A percentile compares a stretch with the other conserved stretches of the same genome.
These are phyloP conservation scores for Pelodiscus sinensis DNA, from an alignment of 2,113 vertebrate genomes.

Conservation along the genomic window DNA sequence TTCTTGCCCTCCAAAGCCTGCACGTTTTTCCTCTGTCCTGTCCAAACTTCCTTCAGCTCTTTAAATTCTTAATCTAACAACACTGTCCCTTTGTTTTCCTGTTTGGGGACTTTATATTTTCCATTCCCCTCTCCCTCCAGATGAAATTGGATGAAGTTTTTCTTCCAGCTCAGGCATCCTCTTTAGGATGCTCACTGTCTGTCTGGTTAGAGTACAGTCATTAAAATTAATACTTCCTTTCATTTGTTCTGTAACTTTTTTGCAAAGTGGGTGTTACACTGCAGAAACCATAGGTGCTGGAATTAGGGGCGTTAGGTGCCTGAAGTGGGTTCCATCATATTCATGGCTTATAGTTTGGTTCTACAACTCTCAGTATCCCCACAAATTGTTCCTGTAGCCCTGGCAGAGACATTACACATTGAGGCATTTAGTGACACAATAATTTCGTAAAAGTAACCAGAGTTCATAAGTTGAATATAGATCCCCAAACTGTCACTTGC, in stretches of 20 bases:
- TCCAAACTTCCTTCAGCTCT: not conserved
- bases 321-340: no score
- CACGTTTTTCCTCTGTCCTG: not conserved
- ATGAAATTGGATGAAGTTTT: not conserved
- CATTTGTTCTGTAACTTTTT: not conserved
- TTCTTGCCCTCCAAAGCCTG: not conserved
- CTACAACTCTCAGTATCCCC: no score
- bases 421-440: not conserved
- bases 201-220: accelerated
- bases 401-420: not conserved
- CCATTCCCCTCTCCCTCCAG: not conserved
- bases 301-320: no score
- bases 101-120: not conserved
- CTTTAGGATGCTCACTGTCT: not conserved
- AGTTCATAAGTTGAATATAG: not conserved
- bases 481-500: not conserved
- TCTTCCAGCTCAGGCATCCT: not conserved
- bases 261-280: not conserved
- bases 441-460: not conserved
- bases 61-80: not conserved
- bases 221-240: not conserved
- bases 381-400: no score
- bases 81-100: not conserved
- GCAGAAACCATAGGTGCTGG: no score
- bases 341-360: no score